Percentiles rank a stretch among this genome's conserved stretches.
Conservation (phyloP, 2,797 vertebrate genomes). For the Pangasius larnaudii region DNA sequence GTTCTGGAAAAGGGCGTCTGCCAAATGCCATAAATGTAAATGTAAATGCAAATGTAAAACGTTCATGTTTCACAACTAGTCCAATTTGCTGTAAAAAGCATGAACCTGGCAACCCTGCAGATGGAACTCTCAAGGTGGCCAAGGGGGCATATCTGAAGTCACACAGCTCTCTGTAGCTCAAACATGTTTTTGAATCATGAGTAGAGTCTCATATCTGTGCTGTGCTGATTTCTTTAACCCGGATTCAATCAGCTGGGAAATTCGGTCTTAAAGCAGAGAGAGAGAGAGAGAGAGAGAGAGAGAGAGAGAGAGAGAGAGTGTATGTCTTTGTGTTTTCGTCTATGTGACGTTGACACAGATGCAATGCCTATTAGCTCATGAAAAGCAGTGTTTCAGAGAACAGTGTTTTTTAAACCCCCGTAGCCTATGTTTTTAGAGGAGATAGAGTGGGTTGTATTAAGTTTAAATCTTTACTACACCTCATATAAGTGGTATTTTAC, state of each 20-base stretch:
- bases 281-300: not conserved
- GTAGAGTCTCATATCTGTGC: too few species aligned
- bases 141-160: too few species aligned
- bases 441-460: not conserved
- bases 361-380: not conserved
- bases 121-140: not conserved
- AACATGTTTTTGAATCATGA: too few species aligned
- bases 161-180: too few species aligned
- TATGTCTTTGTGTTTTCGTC: not conserved
- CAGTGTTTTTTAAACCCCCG: not conserved
- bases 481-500: not conserved
- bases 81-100: not conserved
- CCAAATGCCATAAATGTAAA: too few species aligned
- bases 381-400: too few species aligned
- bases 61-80: not conserved
- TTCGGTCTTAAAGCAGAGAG: too few species aligned
- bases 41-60: too few species aligned
- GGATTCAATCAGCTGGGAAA: too few species aligned
- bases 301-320: too few species aligned
- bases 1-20: too few species aligned
- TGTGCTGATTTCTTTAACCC: too few species aligned
- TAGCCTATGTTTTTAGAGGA: not conserved
- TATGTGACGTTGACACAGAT: not conserved
- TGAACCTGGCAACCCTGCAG: not conserved
- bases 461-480: not conserved